phyloP scores from a whole-genome alignment of 2,888 invertebrate genomes.

The Gortyna flavago region DNA sequence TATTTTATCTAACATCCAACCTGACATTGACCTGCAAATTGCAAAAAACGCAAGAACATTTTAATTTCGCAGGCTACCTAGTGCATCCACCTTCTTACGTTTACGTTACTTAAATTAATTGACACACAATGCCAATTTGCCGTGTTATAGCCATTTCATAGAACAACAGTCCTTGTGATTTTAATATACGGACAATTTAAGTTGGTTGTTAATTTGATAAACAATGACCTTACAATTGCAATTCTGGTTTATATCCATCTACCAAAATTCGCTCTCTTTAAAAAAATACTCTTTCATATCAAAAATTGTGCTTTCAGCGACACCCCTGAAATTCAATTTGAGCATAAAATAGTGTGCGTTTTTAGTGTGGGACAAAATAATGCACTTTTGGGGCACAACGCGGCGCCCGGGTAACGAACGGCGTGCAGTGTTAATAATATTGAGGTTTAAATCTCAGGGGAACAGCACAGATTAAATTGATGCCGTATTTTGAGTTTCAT shows the following conservation, averaged over 20 bases:
- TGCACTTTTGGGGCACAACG: conserved; percentile 62
- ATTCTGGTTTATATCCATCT: background rate
- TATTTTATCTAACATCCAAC: too few relatives aligned
- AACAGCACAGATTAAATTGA: conserved; percentile 27
- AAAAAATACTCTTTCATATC: background rate
- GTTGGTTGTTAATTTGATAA: too few relatives aligned
- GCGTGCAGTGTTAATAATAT: conserved; percentile 39
- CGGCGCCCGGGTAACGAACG: conserved; percentile 22
- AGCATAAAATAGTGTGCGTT: conserved; percentile 51
- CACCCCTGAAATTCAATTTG: conserved; percentile 59
- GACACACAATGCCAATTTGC: too few relatives aligned
- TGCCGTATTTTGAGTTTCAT: conserved; percentile 6
- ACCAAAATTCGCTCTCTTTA: background rate
- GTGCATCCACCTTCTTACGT: too few relatives aligned
- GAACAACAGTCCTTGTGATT: too few relatives aligned
- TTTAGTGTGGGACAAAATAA: conserved; percentile 65
- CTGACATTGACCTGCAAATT: too few relatives aligned
- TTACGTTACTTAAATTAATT: too few relatives aligned
- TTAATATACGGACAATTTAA: too few relatives aligned
- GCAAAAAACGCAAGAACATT: too few relatives aligned
- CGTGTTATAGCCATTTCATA: too few relatives aligned
- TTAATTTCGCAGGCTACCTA: too few relatives aligned
- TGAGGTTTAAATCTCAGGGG: conserved; percentile 31
- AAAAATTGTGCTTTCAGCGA: background rate
- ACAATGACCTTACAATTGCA: too few relatives aligned